Base-by-base conservation (phyloP, 2,797 vertebrate species). In the Thunnus albacares region DNA sequence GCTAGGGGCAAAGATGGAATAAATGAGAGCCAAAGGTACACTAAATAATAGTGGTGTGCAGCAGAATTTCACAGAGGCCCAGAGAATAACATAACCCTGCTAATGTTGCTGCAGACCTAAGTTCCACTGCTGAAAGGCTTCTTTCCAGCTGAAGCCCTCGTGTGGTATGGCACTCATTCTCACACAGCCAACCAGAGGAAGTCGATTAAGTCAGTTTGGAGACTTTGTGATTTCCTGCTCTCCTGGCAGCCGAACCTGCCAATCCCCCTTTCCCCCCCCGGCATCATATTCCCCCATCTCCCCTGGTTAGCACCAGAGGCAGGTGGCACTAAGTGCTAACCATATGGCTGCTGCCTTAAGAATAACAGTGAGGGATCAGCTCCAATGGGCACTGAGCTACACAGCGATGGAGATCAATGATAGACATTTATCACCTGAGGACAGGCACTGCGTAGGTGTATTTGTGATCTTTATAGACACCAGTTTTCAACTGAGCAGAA, bases 321-420 rank as follows among this genome's bases (percentile, higher is more conserved):
- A 94, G 91, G 92, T 94, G 95, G 93, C 93, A 83, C 75, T 52
- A 87, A 94, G 90, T 85, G 76, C 85, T 79, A 87, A 87, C 90
- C 95, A 95, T 96, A 96, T 94, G 95, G 94, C 84, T 75, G 71
- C 81, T 75, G 87, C 83, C 53, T 79, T 72, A 90, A 88, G 88
- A 91, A 90, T 75, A 90, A 91, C 82, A 82, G 89, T 79, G 82
- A 93, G 81, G 89, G 91, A 94, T 92, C 85, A 80, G 86, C 90
- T 92, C 81, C 83, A 86, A 67, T 65, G 84, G 90, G 83, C 85
- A 87, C 75, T 3, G 75, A 91, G 85, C 59, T 81, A 62, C 77
- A 83, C 71, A 69, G 77, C 66, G 71, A 94, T 90, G 84, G 92
- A 92, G 93, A 94, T 94, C 90, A 93, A 92, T 89, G 90, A 88